phyloP scores from a whole-genome alignment of 2,113 vertebrate genomes.

The Aldabrachelys gigantea region DNA sequence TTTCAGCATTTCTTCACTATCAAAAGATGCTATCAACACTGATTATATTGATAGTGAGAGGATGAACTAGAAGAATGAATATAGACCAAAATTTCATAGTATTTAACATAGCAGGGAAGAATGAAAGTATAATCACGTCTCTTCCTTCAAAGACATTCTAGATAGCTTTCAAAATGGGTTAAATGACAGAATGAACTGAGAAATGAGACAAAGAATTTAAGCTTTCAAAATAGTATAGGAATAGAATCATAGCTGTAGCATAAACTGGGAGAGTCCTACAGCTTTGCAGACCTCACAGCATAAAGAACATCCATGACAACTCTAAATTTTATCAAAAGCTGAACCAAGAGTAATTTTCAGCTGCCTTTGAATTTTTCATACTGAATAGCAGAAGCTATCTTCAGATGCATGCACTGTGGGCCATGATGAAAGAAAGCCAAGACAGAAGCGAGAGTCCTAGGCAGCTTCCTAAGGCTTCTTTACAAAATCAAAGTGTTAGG shows the following conservation, averaged over 20 bases:
- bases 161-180: background rate
- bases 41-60: background rate
- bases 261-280: background rate
- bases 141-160: background rate
- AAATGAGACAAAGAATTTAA: background rate
- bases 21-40: background rate
- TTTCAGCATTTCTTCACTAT: background rate
- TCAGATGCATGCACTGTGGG: background rate
- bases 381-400: background rate
- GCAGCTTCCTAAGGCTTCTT: background rate
- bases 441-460: background rate
- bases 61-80: background rate
- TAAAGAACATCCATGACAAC: background rate
- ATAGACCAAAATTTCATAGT: background rate
- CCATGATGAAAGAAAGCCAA: background rate
- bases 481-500: background rate
- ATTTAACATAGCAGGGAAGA: background rate
- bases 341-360: background rate
- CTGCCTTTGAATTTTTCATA: background rate
- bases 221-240: background rate
- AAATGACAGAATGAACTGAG: background rate
- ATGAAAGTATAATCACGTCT: background rate
- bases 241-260: background rate
- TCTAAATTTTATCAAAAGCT: background rate
- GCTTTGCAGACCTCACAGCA: background rate